phyloP scores from a whole-genome alignment of 2,113 vertebrate species.

The Myrmophylax atrothorax region DNA sequence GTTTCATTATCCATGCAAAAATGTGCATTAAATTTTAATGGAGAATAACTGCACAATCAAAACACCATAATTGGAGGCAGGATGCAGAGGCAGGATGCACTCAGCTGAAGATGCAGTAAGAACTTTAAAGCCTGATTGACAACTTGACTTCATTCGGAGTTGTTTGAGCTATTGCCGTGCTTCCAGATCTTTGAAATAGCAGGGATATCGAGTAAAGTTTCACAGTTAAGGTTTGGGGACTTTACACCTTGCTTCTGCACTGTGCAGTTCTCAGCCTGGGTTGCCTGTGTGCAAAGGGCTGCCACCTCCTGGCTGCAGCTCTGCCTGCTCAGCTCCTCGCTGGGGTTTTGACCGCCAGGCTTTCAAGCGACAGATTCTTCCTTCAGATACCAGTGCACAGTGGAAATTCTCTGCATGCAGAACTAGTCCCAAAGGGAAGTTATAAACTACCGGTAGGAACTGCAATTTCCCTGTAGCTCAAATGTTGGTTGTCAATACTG shows the following conservation, averaged over 20 bases:
- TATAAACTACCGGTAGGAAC: neutral
- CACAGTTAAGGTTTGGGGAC: neutral
- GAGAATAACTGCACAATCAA: neutral
- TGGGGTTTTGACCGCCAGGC: neutral
- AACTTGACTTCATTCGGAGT: neutral
- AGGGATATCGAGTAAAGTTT: neutral
- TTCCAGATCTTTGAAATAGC: neutral
- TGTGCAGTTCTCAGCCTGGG: fast-evolving
- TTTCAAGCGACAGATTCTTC: neutral
- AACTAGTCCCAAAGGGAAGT: neutral
- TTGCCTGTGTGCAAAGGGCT: neutral
- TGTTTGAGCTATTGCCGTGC: neutral
- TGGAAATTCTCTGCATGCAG: neutral
- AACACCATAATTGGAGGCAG: fast-evolving
- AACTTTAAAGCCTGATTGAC: neutral
- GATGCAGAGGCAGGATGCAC: neutral
- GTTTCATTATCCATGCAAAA: neutral
- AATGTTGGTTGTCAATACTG: no score
- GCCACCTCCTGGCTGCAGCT: neutral
- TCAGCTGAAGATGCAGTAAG: neutral
- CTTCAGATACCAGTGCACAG: fast-evolving
- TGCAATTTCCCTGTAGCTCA: neutral
- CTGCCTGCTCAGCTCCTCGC: neutral
- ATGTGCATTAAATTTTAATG: neutral
- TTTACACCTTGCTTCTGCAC: fast-evolving